Evolutionary conservation across 2,797 vertebrate species (phyloP).

Genomic region (Vireo griseus): DNA sequence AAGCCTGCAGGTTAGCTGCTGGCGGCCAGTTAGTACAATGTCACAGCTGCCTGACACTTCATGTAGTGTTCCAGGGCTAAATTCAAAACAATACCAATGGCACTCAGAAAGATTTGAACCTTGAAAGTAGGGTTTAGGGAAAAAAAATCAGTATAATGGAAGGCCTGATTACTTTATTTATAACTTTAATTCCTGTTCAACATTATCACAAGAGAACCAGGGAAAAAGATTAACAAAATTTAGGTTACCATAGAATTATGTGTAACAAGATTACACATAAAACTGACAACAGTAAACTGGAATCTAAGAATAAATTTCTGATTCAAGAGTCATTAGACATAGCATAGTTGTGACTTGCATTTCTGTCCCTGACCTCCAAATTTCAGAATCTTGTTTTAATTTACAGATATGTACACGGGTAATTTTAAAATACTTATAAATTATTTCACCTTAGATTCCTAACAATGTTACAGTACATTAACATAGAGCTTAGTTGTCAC

Average conservation of each 20-base stretch:
- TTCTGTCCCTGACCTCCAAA: background rate
- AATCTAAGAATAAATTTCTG: background rate
- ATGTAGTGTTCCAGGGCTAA: background rate
- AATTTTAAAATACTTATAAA: background rate
- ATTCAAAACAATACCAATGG: background rate
- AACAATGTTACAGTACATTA: background rate
- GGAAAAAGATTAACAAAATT: conserved; percentile 14
- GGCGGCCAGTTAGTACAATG: background rate
- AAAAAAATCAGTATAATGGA: background rate
- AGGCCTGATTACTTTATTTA: background rate
- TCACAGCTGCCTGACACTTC: background rate
- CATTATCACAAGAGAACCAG: background rate
- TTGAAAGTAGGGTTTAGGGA: background rate
- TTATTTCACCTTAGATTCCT: background rate
- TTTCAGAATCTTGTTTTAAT: background rate
- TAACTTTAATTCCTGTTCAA: background rate
- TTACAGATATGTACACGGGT: background rate
- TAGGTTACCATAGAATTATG: conserved; percentile 4
- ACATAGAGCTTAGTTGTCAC: background rate
- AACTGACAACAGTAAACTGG: background rate
- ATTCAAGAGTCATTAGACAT: background rate
- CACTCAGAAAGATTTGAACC: background rate
- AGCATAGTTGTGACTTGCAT: background rate
- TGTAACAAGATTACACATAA: background rate
- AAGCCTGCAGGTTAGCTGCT: background rate